These are phyloP conservation scores for Eupelmus urozonus DNA, from an alignment of 2,888 invertebrate genomes.

Conservation along the genomic window DNA sequence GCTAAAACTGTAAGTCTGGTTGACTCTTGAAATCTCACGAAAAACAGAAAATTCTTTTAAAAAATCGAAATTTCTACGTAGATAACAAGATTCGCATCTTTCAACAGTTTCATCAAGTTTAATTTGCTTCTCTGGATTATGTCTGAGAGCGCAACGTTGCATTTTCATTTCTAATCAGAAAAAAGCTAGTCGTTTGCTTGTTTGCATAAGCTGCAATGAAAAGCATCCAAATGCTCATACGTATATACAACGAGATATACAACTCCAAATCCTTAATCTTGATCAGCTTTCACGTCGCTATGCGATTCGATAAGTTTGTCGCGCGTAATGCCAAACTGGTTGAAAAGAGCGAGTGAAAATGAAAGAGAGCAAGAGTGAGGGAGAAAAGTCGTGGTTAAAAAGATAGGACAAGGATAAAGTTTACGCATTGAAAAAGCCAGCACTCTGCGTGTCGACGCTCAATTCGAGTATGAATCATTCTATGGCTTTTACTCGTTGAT, in stretches of 20 bases:
- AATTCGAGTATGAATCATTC: conserved; percentile 68
- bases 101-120: conserved; percentile 5
- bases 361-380: background rate
- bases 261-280: conserved; percentile 5
- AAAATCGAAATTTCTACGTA: conserved; percentile 10
- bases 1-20: no score
- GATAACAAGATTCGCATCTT: conserved; percentile 42
- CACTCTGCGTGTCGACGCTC: conserved; percentile 42
- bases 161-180: conserved; percentile 26
- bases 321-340: conserved; percentile 61
- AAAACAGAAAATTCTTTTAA: no score
- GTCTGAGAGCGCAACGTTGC: no score
- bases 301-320: conserved; percentile 62
- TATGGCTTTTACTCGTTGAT: conserved; percentile 60
- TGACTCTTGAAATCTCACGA: no score
- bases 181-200: conserved; percentile 43
- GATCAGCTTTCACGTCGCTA: conserved; percentile 46
- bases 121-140: no score
- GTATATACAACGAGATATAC: background rate
- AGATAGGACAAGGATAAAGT: conserved; percentile 51
- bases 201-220: conserved; percentile 50
- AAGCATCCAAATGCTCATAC: background rate
- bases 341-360: conserved; percentile 44
- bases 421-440: background rate
- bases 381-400: no score